Conservation (phyloP, 2,113 vertebrate genomes). For the Plecotus auritus region DNA sequence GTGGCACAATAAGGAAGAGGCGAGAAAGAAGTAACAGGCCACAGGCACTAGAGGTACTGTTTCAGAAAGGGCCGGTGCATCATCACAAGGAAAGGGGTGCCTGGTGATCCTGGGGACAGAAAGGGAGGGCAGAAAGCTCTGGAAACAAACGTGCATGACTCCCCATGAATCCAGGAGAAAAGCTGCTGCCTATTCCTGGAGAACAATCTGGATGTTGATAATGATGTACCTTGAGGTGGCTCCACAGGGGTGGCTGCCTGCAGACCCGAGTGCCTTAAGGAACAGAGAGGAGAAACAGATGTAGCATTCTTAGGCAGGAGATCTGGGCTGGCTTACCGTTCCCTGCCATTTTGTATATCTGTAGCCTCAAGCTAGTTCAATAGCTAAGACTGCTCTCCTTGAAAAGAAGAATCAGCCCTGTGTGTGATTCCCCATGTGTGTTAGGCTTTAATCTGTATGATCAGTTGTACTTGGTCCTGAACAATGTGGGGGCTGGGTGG, state of each 20-base stretch:
- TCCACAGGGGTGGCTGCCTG: background rate
- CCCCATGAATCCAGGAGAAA: background rate
- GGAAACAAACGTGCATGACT: background rate
- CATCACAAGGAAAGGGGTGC: background rate
- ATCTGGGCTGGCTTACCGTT: background rate
- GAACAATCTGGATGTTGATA: background rate
- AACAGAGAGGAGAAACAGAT: background rate
- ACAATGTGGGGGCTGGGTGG: rapidly evolving
- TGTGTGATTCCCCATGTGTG: background rate
- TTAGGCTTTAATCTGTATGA: background rate
- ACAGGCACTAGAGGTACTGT: background rate
- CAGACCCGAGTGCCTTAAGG: background rate
- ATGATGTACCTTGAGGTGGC: background rate
- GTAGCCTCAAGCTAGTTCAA: background rate
- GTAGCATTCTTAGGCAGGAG: background rate
- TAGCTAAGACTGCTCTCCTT: background rate
- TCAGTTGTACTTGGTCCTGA: background rate
- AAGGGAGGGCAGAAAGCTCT: background rate
- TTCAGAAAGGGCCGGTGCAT: background rate
- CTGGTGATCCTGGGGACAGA: background rate
- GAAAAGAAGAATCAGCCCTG: background rate
- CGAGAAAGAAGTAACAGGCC: background rate
- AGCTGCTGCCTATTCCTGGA: background rate
- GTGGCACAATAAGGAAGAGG: background rate
- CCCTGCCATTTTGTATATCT: background rate